phyloP scores from a whole-genome alignment of 2,113 vertebrate species.

The Cheilinus undulatus region DNA sequence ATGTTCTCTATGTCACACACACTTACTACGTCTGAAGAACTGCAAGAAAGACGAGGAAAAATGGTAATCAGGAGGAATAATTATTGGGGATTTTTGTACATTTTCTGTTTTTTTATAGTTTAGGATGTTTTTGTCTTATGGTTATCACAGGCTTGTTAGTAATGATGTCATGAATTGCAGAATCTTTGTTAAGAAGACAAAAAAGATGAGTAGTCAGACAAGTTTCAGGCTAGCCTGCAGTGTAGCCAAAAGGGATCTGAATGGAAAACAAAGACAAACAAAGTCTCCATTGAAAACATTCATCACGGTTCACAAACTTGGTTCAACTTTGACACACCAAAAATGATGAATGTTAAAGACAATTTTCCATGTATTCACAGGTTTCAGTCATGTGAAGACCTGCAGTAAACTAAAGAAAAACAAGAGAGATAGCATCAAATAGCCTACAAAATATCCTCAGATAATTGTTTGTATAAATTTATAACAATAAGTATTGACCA shows the following conservation, averaged over 20 bases:
- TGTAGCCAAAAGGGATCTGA: neutral
- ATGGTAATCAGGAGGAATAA: neutral
- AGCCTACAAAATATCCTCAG: too few species aligned
- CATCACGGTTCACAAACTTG: neutral
- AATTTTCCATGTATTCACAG: neutral
- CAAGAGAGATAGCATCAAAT: too few species aligned
- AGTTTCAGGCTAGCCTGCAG: neutral
- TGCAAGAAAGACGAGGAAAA: neutral
- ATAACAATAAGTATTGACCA: too few species aligned
- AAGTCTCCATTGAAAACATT: neutral
- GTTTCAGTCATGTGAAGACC: too few species aligned
- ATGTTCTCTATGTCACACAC: conserved; percentile 34
- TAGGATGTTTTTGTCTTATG: neutral
- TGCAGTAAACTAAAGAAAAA: too few species aligned
- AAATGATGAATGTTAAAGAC: too few species aligned
- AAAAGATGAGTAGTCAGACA: neutral
- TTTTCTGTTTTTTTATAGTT: neutral
- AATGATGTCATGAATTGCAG: neutral
- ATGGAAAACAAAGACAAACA: neutral
- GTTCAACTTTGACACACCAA: neutral
- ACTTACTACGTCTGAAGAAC: conserved; percentile 1
- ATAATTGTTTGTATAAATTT: too few species aligned
- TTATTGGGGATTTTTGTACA: neutral
- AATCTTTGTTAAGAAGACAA: neutral
- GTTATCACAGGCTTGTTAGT: neutral